Percentiles rank a stretch among this genome's conserved stretches.
These are phyloP conservation scores for Pseudococcus viburni DNA, from an alignment of 2,888 invertebrate genomes.

Conservation along the genomic window DNA sequence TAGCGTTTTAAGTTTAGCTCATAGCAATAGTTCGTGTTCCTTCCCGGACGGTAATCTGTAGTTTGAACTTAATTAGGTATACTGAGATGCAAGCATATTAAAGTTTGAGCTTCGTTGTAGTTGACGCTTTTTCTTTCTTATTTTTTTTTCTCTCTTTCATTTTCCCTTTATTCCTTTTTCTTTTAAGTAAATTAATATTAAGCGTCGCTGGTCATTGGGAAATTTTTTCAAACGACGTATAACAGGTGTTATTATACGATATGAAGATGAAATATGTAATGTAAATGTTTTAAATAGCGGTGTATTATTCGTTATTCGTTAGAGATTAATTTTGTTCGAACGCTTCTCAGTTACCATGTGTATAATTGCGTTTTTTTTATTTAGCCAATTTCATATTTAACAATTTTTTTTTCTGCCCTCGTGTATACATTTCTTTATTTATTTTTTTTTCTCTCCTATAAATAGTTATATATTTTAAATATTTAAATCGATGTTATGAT, in stretches of 20 bases:
- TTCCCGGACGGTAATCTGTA: slow-evolving; percentile 87
- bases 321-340: slow-evolving; percentile 62
- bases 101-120: slow-evolving; percentile 55
- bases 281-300: slow-evolving; percentile 59
- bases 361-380: slow-evolving; percentile 57
- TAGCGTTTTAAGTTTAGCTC: slow-evolving; percentile 94
- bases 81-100: slow-evolving; percentile 63
- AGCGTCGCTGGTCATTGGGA: slow-evolving; percentile 39
- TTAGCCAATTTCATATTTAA: slow-evolving; percentile 54
- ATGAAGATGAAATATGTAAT: slow-evolving; percentile 18
- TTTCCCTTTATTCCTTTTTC: slow-evolving; percentile 24
- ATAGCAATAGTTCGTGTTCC: slow-evolving; percentile 94
- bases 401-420: slow-evolving; percentile 33
- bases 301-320: slow-evolving; percentile 59
- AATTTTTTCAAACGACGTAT: slow-evolving; percentile 39
- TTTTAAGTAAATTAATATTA: slow-evolving; percentile 1
- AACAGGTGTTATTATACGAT: slow-evolving; percentile 46
- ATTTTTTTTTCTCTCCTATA: slow-evolving; percentile 33
- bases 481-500: slow-evolving; percentile 45
- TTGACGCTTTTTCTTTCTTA: slow-evolving; percentile 57
- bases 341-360: slow-evolving; percentile 66
- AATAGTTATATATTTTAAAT: slow-evolving; percentile 35
- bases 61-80: slow-evolving; percentile 68
- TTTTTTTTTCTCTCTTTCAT: slow-evolving; percentile 7
- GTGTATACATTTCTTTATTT: slow-evolving; percentile 51